Conservation (phyloP, 35 echinoderm and acorn worm genomes). For the Heliocidaris erythrogramma region DNA sequence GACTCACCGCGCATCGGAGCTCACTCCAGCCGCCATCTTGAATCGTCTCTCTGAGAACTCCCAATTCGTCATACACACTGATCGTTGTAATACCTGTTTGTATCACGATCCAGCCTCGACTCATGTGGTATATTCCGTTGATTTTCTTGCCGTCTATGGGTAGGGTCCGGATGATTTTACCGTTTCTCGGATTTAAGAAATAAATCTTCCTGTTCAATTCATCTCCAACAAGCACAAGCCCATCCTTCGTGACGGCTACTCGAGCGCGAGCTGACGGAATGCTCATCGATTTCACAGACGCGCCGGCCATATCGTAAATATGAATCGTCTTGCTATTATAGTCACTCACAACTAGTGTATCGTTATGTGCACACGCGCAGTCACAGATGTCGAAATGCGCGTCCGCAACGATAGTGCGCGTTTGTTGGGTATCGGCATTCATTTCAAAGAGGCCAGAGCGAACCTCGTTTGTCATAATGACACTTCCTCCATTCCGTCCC, state of each 20-base stretch:
- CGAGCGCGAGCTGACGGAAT: not conserved
- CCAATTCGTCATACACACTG: not conserved
- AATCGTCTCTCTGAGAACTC: not conserved
- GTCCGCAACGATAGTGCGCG: not conserved
- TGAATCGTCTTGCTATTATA: constrained; percentile 43
- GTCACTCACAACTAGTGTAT: constrained; percentile 1
- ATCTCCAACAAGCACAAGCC: not conserved
- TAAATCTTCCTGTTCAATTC: constrained; percentile 24
- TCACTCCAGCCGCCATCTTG: not conserved
- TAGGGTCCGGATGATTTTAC: constrained; percentile 17
- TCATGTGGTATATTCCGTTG: not conserved
- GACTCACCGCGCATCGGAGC: constrained; percentile 16
- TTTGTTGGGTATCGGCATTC: constrained; percentile 9
- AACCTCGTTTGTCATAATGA: constrained; percentile 43
- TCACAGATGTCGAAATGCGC: constrained; percentile 27
- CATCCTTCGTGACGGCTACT: constrained; percentile 5
- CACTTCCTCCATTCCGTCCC: no score
- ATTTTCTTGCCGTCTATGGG: constrained; percentile 23
- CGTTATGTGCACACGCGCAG: constrained; percentile 2
- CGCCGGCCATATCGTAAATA: not conserved
- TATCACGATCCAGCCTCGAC: constrained; percentile 22
- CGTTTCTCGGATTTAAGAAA: constrained; percentile 15
- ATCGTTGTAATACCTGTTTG: constrained; percentile 8
- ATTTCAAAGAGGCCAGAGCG: constrained; percentile 34
- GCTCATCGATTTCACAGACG: not conserved